Percentiles rank a stretch among this genome's conserved stretches.
phyloP scores from a whole-genome alignment of 2,113 vertebrate genomes.

The Caranx ignobilis region DNA sequence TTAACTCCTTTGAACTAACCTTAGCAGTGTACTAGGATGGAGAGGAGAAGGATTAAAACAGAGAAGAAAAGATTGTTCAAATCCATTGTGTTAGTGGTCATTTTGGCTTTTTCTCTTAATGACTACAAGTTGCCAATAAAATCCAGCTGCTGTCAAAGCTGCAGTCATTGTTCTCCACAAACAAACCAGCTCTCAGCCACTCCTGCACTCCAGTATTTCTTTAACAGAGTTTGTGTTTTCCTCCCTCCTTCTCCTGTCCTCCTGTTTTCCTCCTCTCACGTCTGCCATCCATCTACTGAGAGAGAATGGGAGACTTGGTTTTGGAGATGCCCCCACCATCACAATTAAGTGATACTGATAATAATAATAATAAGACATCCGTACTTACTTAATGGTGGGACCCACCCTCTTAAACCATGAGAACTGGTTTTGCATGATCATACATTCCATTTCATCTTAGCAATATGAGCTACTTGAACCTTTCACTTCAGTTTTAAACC shows the following conservation, averaged over 20 bases:
- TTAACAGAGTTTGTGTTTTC: background rate
- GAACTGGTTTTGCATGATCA: background rate
- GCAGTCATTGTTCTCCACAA: background rate
- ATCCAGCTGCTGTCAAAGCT: background rate
- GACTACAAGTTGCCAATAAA: background rate
- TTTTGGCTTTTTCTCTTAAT: background rate
- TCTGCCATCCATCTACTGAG: background rate
- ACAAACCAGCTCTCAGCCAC: background rate
- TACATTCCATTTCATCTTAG: conserved; percentile 25
- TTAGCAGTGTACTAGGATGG: too few species aligned
- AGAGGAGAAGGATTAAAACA: background rate
- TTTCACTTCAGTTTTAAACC: conserved; percentile 29
- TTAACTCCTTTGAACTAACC: background rate
- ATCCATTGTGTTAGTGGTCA: background rate
- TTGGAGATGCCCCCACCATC: background rate
- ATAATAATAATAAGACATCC: background rate
- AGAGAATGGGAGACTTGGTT: background rate
- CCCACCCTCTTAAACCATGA: background rate
- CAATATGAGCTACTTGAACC: conserved; percentile 22
- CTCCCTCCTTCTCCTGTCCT: too few species aligned
- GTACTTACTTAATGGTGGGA: background rate
- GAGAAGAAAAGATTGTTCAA: background rate
- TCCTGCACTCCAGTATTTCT: background rate
- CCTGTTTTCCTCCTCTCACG: background rate
- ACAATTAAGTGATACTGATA: background rate